These are phyloP conservation scores for Incurvaria masculella DNA, from an alignment of 2,888 invertebrate genomes.

Conservation along the genomic window DNA sequence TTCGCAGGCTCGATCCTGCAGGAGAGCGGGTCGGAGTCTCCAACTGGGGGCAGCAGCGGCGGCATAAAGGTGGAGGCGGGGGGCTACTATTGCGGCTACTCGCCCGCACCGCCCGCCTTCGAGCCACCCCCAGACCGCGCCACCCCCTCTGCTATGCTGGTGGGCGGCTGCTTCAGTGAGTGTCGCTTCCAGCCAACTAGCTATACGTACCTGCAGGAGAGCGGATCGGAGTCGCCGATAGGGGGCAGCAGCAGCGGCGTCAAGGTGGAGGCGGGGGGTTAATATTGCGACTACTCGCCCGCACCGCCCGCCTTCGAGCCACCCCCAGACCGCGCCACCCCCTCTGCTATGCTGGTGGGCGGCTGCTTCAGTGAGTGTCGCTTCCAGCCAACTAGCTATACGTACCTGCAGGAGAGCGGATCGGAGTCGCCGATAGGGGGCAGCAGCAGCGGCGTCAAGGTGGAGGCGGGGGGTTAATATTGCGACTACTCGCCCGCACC, in stretches of 20 bases:
- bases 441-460: slow-evolving; percentile 46
- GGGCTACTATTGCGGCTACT: slow-evolving; percentile 52
- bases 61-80: slow-evolving; percentile 51
- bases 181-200: no score
- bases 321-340: slow-evolving; percentile 50
- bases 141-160: slow-evolving; percentile 68
- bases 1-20: slow-evolving; percentile 90
- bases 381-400: no score
- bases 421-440: slow-evolving; percentile 57
- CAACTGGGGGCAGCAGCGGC: slow-evolving; percentile 31
- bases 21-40: slow-evolving; percentile 73
- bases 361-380: slow-evolving; percentile 80
- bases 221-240: slow-evolving; percentile 64
- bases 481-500: slow-evolving; percentile 51
- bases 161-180: slow-evolving; percentile 78
- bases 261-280: slow-evolving; percentile 50
- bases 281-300: slow-evolving; percentile 51
- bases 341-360: slow-evolving; percentile 69
- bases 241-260: slow-evolving; percentile 43
- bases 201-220: slow-evolving; percentile 88
- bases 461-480: slow-evolving; percentile 51
- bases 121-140: slow-evolving; percentile 41
- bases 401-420: slow-evolving; percentile 84
- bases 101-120: slow-evolving; percentile 44
- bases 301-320: slow-evolving; percentile 47